Base-by-base conservation (phyloP, 1,140 invertebrate genomes). In the Drosophila bocqueti region DNA sequence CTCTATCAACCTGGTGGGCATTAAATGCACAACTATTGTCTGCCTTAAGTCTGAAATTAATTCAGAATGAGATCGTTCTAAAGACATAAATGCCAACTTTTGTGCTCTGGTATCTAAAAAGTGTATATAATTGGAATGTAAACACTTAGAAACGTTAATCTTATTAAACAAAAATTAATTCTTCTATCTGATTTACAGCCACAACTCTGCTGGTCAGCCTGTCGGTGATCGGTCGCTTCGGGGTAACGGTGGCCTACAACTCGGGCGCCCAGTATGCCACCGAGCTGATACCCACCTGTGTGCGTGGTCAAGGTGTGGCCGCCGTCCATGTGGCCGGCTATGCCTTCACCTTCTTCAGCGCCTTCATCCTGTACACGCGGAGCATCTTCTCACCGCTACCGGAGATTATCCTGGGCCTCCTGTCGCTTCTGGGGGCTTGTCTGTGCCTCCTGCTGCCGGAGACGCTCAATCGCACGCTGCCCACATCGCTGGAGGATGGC, bases 241-340 rank as follows among this genome's bases (percentile, higher is more conserved):
- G 94, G 29, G 94, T 95, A 26, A 95, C 95, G n/a, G 94, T 95
- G 10, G 94, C 95, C 18, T 96, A 95, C 89, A 94, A 95, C 76
- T 94, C 95, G 5, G 90, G 94, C 72, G 90, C 95, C 29, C 94
- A 95, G 62, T 96, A 96, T 78, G 95, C 95, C 40, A 95, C 95
- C 1, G 95, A 96, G 75, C 83, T 95, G n/a, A 94, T 95, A 45
- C 95, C 96, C 4, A 96, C 95, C 1, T 94, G 94, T 40, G 94
- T 96, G 4, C 93, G 96, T n/a, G 94, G 93, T 0, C 94, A 95
- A 83, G 94, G 94, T 31, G 94, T 95, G 34, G 93, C 93, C 0
- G 93, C 93, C 3, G 93, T 95, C 15, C 94, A 95, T 80, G 94
- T 95, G 9, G 93, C 93, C 29, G 94, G 94, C 40, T 95, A 94